Evolutionary conservation across 2,888 invertebrate genomes (phyloP).

Genomic region (Chrysodeixis includens): DNA sequence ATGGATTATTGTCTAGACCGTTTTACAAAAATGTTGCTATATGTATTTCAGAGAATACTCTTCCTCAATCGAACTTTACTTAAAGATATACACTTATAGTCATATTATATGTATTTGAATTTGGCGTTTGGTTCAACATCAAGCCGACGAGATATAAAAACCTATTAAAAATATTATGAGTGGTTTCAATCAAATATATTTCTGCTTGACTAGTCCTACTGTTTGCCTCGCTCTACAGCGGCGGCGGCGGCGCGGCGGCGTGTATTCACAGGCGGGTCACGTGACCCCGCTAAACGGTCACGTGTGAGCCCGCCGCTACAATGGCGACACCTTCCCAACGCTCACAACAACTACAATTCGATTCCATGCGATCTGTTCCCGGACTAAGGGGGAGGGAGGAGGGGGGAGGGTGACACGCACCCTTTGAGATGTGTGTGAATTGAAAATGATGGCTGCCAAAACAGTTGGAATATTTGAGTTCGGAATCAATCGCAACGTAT

Average conservation of each 20-base stretch:
- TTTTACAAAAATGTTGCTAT: background rate
- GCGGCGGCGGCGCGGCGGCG: no score
- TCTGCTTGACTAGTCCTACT: background rate
- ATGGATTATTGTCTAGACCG: background rate
- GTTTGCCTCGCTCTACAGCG: background rate
- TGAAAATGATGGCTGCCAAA: background rate
- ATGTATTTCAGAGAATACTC: no score
- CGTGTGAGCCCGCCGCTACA: constrained; percentile 53
- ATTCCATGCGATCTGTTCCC: constrained; percentile 35
- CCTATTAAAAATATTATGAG: no score
- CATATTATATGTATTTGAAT: no score
- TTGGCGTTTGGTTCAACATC: no score
- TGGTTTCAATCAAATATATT: no score
- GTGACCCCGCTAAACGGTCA: constrained; percentile 63
- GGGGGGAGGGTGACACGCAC: background rate
- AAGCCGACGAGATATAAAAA: no score
- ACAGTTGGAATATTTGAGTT: background rate
- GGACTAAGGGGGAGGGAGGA: background rate
- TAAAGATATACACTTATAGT: no score
- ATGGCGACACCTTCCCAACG: constrained; percentile 48
- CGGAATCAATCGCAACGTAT: background rate
- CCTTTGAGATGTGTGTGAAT: background rate
- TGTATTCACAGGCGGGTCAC: constrained; percentile 47
- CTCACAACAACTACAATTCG: constrained; percentile 38
- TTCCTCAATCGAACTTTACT: no score